Conservation (phyloP, 2,888 invertebrate genomes). For the Antitype chi region DNA sequence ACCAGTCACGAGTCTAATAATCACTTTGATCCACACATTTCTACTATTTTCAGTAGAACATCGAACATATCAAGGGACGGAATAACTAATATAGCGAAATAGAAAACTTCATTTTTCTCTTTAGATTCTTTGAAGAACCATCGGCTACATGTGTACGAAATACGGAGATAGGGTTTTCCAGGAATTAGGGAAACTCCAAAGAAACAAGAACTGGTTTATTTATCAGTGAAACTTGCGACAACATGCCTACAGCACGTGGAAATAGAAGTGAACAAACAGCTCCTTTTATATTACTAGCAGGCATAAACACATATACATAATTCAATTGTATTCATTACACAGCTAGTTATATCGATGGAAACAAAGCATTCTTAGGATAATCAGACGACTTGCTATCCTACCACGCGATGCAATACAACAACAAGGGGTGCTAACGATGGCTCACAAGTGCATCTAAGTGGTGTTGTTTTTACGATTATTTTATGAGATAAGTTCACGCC, state of each 20-base stretch:
- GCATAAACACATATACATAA: background rate
- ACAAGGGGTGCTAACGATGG: constrained; percentile 32
- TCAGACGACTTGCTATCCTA: background rate
- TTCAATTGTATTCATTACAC: background rate
- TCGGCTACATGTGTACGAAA: background rate
- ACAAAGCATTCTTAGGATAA: background rate
- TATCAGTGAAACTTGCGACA: background rate
- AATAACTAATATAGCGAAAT: background rate
- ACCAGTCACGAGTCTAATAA: too few relatives aligned
- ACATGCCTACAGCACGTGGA: too few relatives aligned
- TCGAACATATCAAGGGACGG: background rate
- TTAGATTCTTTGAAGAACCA: background rate
- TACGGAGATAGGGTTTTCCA: background rate
- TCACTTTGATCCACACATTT: background rate
- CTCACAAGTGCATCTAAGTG: constrained; percentile 44
- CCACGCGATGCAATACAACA: constrained; percentile 7
- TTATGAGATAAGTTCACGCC: constrained; percentile 42
- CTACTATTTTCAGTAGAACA: background rate
- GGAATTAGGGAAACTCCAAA: background rate
- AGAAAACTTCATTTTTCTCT: background rate
- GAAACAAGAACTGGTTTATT: background rate
- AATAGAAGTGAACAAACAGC: background rate
- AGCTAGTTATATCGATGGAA: too few relatives aligned
- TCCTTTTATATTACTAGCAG: background rate
- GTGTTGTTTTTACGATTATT: constrained; percentile 58